phyloP scores from a whole-genome alignment of 2,113 vertebrate genomes.

The Bagarius yarrelli region DNA sequence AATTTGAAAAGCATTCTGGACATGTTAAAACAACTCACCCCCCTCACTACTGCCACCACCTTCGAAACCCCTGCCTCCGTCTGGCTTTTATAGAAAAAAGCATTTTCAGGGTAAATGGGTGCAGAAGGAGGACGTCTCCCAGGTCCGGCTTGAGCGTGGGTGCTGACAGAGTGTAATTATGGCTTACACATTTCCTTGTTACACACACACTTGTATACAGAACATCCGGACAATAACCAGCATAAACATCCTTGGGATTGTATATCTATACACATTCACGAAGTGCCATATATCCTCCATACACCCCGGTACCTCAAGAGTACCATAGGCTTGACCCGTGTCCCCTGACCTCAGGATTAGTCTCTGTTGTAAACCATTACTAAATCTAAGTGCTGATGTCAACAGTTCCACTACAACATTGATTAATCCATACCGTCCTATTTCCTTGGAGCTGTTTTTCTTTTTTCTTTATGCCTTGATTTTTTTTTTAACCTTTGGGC shows the following conservation, averaged over 20 bases:
- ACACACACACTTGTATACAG: background rate
- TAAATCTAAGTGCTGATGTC: slow-evolving; percentile 48
- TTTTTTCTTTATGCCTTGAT: background rate
- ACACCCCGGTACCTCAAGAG: background rate
- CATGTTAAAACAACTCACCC: slow-evolving; percentile 55
- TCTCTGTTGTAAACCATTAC: slow-evolving; percentile 49
- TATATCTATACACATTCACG: slow-evolving; percentile 3
- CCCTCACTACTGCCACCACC: background rate
- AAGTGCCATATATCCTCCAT: background rate
- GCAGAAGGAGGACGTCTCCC: slow-evolving; percentile 51
- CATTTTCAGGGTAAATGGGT: slow-evolving; percentile 34
- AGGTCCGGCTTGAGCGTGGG: slow-evolving; percentile 62
- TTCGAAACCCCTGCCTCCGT: slow-evolving; percentile 15
- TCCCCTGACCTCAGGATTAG: slow-evolving; percentile 50
- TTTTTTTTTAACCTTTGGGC: slow-evolving; percentile 22
- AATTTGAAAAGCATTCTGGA: slow-evolving; percentile 51
- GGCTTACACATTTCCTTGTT: slow-evolving; percentile 63
- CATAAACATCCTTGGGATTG: background rate
- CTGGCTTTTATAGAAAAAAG: slow-evolving; percentile 34
- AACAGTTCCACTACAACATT: slow-evolving; percentile 71
- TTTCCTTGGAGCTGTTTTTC: slow-evolving; percentile 39
- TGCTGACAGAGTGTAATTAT: slow-evolving; percentile 70
- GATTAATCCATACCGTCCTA: slow-evolving; percentile 57
- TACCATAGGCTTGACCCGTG: slow-evolving; percentile 26
- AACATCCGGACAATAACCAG: background rate